These are phyloP conservation scores for Epinephelus lanceolatus DNA, from an alignment of 2,113 vertebrate species.

Conservation along the genomic window DNA sequence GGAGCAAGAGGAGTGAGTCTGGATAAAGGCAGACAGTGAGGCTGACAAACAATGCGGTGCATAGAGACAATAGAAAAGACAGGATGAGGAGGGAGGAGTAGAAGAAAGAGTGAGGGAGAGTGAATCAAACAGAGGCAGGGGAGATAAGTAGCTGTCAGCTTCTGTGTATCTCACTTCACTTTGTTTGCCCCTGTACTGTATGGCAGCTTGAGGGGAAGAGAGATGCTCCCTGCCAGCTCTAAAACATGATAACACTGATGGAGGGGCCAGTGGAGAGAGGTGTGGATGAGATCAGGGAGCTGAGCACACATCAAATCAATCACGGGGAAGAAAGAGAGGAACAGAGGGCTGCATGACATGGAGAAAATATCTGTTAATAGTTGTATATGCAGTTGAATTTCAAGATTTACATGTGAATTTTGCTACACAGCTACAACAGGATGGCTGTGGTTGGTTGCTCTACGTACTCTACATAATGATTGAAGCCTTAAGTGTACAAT, in stretches of 20 bases:
- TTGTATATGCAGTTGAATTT: neutral
- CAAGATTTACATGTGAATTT: neutral
- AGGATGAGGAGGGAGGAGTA: neutral
- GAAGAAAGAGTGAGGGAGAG: conserved; percentile 2
- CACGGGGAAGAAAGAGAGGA: neutral
- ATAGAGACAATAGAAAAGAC: conserved; percentile 15
- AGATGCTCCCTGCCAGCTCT: conserved; percentile 31
- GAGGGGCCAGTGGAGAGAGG: neutral
- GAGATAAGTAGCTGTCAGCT: conserved; percentile 57
- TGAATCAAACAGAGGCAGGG: conserved; percentile 47
- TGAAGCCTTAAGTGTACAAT: neutral
- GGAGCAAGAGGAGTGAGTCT: conserved; percentile 22
- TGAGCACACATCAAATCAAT: conserved; percentile 15
- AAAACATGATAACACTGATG: neutral
- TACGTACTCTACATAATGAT: neutral
- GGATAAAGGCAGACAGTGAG: conserved; percentile 15
- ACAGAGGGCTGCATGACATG: neutral
- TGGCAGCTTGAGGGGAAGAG: conserved; percentile 28
- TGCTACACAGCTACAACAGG: neutral
- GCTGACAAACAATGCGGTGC: conserved; percentile 12
- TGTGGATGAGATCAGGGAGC: neutral
- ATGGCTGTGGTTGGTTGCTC: neutral
- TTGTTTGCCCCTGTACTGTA: conserved; percentile 35
- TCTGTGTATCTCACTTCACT: conserved; percentile 43
- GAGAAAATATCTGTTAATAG: neutral